These are phyloP conservation scores for Gastracanthus pulcherrimus DNA, from an alignment of 2,888 invertebrate species.

Conservation along the genomic window DNA sequence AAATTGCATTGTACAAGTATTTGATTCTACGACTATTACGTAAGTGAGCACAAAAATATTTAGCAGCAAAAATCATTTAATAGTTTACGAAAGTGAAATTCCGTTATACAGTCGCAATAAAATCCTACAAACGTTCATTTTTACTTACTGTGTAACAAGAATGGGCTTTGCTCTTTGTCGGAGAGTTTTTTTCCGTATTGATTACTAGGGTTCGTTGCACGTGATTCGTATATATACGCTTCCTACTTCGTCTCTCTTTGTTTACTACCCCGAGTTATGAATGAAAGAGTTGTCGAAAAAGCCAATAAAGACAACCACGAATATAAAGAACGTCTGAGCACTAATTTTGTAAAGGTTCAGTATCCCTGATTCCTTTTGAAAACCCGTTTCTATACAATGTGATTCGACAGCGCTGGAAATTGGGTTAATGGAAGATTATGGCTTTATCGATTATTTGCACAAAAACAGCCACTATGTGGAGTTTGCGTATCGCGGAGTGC, in stretches of 20 bases:
- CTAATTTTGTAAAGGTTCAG: neutral
- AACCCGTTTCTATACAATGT: neutral
- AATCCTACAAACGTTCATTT: neutral
- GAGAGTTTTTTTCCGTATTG: constrained; percentile 47
- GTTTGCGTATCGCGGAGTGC: neutral
- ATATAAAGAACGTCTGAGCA: neutral
- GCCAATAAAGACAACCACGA: neutral
- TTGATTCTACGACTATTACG: neutral
- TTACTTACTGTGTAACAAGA: neutral
- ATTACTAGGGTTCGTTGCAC: constrained; percentile 55
- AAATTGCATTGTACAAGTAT: neutral
- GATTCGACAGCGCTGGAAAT: constrained; percentile 32
- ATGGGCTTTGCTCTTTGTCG: neutral
- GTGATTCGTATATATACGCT: constrained; percentile 42
- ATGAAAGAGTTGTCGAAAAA: constrained; percentile 30
- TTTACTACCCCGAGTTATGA: constrained; percentile 50
- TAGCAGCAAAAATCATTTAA: neutral
- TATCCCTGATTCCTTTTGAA: neutral
- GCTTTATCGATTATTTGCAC: constrained; percentile 42
- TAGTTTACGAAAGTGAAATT: neutral
- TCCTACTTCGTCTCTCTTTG: constrained; percentile 32
- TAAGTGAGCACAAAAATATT: neutral
- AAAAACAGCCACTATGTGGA: neutral
- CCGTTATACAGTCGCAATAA: too few species aligned
- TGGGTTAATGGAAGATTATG: constrained; percentile 55